Evolutionary conservation across 2,888 invertebrate genomes (phyloP).

Genomic region (Volucella inflata): DNA sequence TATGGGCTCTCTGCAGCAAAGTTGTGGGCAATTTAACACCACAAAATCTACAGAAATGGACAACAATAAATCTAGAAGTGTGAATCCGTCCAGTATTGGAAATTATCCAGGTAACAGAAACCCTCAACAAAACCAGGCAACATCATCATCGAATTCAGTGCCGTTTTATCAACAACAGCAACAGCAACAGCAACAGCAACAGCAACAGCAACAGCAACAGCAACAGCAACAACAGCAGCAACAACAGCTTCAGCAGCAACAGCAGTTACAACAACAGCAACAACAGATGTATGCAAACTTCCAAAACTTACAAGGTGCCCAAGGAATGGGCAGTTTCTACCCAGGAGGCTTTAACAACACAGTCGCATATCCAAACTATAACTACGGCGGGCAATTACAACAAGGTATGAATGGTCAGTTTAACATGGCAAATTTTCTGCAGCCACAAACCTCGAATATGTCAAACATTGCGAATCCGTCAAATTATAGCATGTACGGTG

Average conservation of each 20-base stretch:
- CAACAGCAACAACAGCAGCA: constrained; percentile 68
- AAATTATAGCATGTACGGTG: constrained; percentile 54
- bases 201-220: constrained; percentile 66
- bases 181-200: constrained; percentile 68
- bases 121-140: constrained; percentile 9
- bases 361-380: constrained; percentile 58
- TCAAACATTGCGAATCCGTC: constrained; percentile 33
- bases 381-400: constrained; percentile 38
- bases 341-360: constrained; percentile 44
- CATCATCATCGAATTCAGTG: constrained; percentile 64
- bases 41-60: constrained; percentile 40
- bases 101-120: constrained; percentile 26
- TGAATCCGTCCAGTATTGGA: constrained; percentile 36
- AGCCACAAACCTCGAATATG: constrained; percentile 30
- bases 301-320: constrained; percentile 47
- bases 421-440: constrained; percentile 59
- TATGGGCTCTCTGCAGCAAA: constrained; percentile 86
- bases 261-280: constrained; percentile 69
- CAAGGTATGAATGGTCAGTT: constrained; percentile 53
- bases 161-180: constrained; percentile 77
- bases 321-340: constrained; percentile 34
- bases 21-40: constrained; percentile 76
- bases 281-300: constrained; percentile 77
- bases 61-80: constrained; percentile 32
- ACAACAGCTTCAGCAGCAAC: constrained; percentile 34